Percentiles rank a stretch among this genome's conserved stretches.
Conservation (phyloP, 1,140 invertebrate genomes). For the Venustaconcha ellipsiformis region DNA sequence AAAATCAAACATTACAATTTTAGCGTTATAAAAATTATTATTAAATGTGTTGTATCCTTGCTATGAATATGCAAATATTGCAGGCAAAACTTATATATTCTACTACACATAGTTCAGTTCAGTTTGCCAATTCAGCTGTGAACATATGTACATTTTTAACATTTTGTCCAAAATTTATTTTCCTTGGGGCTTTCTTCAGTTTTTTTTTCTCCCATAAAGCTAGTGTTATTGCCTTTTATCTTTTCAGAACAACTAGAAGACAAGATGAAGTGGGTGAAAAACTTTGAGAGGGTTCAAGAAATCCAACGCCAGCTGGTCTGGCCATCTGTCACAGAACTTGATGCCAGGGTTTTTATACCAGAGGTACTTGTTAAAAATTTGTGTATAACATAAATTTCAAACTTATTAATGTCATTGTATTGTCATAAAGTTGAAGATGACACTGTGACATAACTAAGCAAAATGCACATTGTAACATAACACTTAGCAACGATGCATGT, state of each 20-base stretch:
- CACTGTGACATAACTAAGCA: no score
- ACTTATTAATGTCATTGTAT: neutral
- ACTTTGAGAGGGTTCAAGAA: constrained; percentile 79
- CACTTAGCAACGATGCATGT: no score
- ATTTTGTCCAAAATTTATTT: neutral
- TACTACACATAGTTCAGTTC: neutral
- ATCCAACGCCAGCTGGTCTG: constrained; percentile 78
- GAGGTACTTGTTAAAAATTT: constrained; percentile 67
- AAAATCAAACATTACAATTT: no score
- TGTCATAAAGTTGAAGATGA: neutral
- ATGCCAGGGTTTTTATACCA: constrained; percentile 77
- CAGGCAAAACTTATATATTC: neutral
- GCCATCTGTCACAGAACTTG: constrained; percentile 77
- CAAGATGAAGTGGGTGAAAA: constrained; percentile 81
- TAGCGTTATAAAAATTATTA: no score
- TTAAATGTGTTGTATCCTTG: no score
- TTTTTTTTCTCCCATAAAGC: no score
- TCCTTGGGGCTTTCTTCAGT: neutral
- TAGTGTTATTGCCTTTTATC: constrained; percentile 27
- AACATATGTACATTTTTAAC: neutral
- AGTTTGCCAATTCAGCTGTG: neutral
- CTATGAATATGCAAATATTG: neutral
- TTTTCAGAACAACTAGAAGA: constrained; percentile 77
- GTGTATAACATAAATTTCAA: constrained; percentile 2
- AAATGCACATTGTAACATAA: no score